Base-by-base conservation (phyloP, 2,888 invertebrate genomes). In the Cryptus armator region DNA sequence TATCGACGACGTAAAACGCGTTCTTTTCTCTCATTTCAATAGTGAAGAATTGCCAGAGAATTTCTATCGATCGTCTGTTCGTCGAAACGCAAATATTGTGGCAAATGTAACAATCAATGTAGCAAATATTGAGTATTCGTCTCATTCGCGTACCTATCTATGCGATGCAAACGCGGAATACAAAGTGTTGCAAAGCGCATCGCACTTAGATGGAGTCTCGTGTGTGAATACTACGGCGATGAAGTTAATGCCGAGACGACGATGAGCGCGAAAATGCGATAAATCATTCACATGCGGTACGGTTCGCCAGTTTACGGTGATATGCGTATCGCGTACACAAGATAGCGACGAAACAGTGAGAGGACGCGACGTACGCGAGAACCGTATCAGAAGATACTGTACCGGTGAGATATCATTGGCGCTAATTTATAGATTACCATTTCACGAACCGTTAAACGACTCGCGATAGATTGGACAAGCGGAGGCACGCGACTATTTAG, bases 361-460 rank as follows among this genome's bases (percentile, higher is more conserved):
- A 76, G 76, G 62, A 72, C 19, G 70, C 29, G 43, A 68, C 53
- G 72, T 56, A 62, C 62, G 16, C 9, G 19, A 46, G 46, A 46
- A 48, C 19, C 64, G 32, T 29, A 62, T 5, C 32, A 7, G 62
- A 62, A 62, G 32, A 62, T 62, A 19, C 51, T 67, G 59, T 64
- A 51, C 7, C 44, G 37, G 68, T 64, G 68, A 76, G 77, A 85
- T 72, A 84, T 86, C 80, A 81, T 81, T 86, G 59, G 81, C 51
- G 81, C 62, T 81, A 86, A 86, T 87, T 87, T 84, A 87, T 86
- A 85, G 82, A 84, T 86, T 83, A 72, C 66, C 66, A 87, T 84
- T 83, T 80, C 77, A 83, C 71, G 77, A 77, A 86, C 14, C 67
- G 82, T 80, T 80, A 77, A 85, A 84, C 67, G 80, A 74, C 56